Base-by-base conservation (phyloP, 2,888 invertebrate genomes). In the Pardosa pseudoannulata region DNA sequence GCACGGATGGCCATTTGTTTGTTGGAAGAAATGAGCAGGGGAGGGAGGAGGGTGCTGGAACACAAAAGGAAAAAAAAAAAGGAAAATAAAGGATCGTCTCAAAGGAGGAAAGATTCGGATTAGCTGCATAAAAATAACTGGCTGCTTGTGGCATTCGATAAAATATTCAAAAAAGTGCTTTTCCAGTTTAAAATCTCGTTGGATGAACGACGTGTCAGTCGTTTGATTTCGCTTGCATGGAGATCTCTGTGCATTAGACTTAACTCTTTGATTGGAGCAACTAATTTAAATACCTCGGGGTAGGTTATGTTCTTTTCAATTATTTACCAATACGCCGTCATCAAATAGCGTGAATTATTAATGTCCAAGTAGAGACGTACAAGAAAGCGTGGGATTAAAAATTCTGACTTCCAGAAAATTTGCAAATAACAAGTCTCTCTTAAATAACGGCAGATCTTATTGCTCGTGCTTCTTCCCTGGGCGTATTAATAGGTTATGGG, bases 401-500 rank as follows among this genome's bases (percentile, higher is more conserved):
- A 85, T 78, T 85, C 76, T 72, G 28, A 56, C 83, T 73, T 76
- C 56, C 65, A 32, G 50, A 78, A 85, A 68, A 16, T 85, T 85
- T 50, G 71, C 62, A 78, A 85, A 85, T 85, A 83, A 85, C 83
- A 85, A 85, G 78, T 32, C 56, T 65, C 32, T 73, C 75, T 64
- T 81, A 81, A 81, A 81, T 81, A 85, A 73, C 78, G 36, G 62
- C 68, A 31, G 67, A 67, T 67, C 67, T 67, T 67, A 36, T 67
- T 67, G 67, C 32, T 67, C 6, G 7, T 67, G 31, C 32, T 67
- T 67, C 36, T 67, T 31, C 67, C 67, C 56, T 56, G 46, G 32
- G 75, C 82, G 74, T 86, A 86, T 86, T 86, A 86, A 86, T 86
- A 86, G 85, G 79, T 86, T 86, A 86, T 85, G 74, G 79, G 79